Percentiles rank a stretch among this genome's conserved stretches.
These are phyloP conservation scores for Pangasianodon gigas DNA, from an alignment of 2,113 vertebrate species.

Conservation along the genomic window DNA sequence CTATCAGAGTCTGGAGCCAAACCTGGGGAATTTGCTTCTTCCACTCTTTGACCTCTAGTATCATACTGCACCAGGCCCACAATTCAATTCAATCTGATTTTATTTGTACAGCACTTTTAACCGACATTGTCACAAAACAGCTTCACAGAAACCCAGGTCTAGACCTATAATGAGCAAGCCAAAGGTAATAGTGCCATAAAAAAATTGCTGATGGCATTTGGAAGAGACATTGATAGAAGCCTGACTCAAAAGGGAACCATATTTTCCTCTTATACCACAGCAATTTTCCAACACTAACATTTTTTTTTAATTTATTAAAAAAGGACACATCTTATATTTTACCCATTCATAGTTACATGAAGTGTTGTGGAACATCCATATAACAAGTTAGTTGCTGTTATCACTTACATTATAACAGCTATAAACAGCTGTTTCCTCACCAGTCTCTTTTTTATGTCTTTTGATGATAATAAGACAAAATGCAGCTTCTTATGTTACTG, in stretches of 20 bases:
- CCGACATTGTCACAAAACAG: not conserved
- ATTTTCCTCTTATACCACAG: not conserved
- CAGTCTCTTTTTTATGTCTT: not conserved
- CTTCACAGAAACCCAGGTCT: not conserved
- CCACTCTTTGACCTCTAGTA: constrained; percentile 41
- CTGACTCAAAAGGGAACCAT: not conserved
- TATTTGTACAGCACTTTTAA: constrained; percentile 11
- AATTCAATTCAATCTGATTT: constrained; percentile 27
- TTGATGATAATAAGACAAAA: not conserved
- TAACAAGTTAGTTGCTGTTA: not conserved
- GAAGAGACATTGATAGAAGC: not conserved
- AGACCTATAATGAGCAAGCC: not conserved
- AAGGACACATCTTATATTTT: not conserved
- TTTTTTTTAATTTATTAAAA: not conserved
- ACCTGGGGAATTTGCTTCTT: constrained; percentile 52
- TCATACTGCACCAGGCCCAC: constrained; percentile 20
- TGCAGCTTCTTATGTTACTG: not conserved
- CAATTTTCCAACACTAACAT: not conserved
- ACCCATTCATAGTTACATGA: not conserved
- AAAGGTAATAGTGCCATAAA: not conserved
- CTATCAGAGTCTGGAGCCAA: constrained; percentile 51
- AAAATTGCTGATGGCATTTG: not conserved
- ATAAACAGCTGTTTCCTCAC: not conserved
- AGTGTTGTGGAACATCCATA: not conserved
- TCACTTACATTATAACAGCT: not conserved